Evolutionary conservation across 2,113 vertebrate genomes (phyloP).

Genomic region (Nansenia antarctica): DNA sequence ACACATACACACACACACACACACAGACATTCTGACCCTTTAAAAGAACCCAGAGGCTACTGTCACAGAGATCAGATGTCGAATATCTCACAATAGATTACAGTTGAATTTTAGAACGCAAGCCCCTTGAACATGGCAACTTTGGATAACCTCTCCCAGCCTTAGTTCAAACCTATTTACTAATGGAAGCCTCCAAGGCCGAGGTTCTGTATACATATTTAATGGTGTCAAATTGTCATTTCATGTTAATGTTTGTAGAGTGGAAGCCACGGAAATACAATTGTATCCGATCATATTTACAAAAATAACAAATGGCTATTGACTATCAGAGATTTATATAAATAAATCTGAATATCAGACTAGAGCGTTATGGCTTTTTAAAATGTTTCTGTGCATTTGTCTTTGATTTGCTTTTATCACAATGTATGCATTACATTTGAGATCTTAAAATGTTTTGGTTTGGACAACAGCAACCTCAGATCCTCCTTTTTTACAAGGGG

Average conservation of each 20-base stretch:
- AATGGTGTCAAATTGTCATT: conserved; percentile 73
- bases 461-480: too few relatives aligned
- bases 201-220: conserved; percentile 71
- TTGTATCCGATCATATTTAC: conserved; percentile 41
- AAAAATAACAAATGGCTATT: conserved; percentile 14
- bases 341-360: too few relatives aligned
- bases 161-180: conserved; percentile 60
- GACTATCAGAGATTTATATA: neutral
- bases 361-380: too few relatives aligned
- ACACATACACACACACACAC: conserved; percentile 21
- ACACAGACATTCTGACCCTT: conserved; percentile 54
- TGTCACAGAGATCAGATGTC: conserved; percentile 89
- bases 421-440: neutral
- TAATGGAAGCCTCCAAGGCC: conserved; percentile 73
- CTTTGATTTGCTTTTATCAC: neutral
- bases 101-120: conserved; percentile 86
- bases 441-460: neutral
- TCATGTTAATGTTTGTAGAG: conserved; percentile 59
- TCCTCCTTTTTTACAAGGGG: too few relatives aligned
- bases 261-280: conserved; percentile 35
- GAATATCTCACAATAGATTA: conserved; percentile 92
- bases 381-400: too few relatives aligned
- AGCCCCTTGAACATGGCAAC: conserved; percentile 72
- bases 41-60: conserved; percentile 89
- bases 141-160: conserved; percentile 71